A percentile compares a stretch with the other conserved stretches of the same genome.
Conservation (phyloP, 2,888 invertebrate genomes). For the Andrena bicolor region DNA sequence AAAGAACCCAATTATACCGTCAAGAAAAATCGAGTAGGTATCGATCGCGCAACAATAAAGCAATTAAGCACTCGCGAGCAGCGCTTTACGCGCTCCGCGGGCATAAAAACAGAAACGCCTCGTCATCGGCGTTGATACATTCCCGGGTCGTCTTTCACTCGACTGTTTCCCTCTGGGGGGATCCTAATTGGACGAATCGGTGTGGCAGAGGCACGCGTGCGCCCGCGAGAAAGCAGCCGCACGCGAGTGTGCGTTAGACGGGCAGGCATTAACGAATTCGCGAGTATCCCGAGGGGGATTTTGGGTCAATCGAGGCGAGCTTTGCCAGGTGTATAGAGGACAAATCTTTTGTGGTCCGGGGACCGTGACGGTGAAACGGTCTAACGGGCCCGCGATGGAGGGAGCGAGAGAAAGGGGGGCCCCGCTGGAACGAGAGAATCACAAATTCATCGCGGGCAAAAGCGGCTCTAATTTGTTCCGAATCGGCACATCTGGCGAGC, state of each 20-base stretch:
- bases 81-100: not conserved
- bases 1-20: no score
- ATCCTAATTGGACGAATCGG: constrained; percentile 25
- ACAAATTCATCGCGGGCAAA: constrained; percentile 60
- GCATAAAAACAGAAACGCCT: constrained; percentile 8
- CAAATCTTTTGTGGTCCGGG: constrained; percentile 62
- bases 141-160: constrained; percentile 39
- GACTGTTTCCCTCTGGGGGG: constrained; percentile 7
- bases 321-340: constrained; percentile 44
- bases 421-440: constrained; percentile 33
- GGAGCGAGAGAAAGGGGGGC: constrained; percentile 32
- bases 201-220: constrained; percentile 38
- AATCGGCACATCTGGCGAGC: constrained; percentile 57
- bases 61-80: not conserved
- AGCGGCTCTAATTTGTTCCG: constrained; percentile 62
- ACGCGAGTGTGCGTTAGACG: constrained; percentile 42
- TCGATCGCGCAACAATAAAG: not conserved
- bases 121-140: constrained; percentile 39
- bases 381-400: constrained; percentile 56
- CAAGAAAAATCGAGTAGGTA: no score
- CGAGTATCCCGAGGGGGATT: constrained; percentile 23
- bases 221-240: constrained; percentile 59
- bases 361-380: constrained; percentile 69
- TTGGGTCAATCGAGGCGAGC: constrained; percentile 38
- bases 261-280: constrained; percentile 25